Evolutionary conservation across 2,797 vertebrate genomes (phyloP).

Genomic region (Pseudochaenichthys georgianus): DNA sequence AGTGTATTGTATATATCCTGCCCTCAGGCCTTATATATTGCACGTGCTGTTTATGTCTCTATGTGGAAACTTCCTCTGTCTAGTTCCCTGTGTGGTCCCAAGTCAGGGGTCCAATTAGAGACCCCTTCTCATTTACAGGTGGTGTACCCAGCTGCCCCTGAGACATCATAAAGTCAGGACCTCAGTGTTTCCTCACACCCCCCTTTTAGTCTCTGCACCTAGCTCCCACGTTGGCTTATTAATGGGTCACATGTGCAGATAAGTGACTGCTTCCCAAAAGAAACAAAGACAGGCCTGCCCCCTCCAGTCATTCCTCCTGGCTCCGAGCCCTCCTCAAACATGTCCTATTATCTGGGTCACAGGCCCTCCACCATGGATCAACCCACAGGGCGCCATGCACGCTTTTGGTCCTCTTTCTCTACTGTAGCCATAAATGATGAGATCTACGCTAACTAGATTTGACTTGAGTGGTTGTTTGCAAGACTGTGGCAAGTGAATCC

Average conservation of each 20-base stretch:
- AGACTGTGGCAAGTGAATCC: conserved; percentile 2
- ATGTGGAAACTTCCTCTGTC: conserved; percentile 48
- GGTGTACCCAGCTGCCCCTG: conserved; percentile 84
- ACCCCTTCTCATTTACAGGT: conserved; percentile 87
- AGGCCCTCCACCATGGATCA: conserved; percentile 35
- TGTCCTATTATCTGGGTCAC: conserved; percentile 40
- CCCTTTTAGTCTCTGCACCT: conserved; percentile 29
- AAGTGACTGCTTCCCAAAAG: conserved; percentile 62
- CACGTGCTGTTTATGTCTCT: conserved; percentile 38
- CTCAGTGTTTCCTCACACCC: conserved; percentile 51
- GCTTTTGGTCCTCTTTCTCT: conserved; percentile 21
- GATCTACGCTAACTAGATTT: conserved; percentile 10
- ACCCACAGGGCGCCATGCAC: conserved; percentile 2
- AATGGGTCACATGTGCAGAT: conserved; percentile 78
- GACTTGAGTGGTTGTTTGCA: conserved; percentile 22
- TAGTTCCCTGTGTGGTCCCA: conserved; percentile 62
- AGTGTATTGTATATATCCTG: conserved; percentile 25
- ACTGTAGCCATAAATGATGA: conserved; percentile 19
- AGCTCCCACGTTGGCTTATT: conserved; percentile 79
- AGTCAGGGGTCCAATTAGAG: conserved; percentile 82
- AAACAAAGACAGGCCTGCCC: conserved; percentile 54
- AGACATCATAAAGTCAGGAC: conserved; percentile 64
- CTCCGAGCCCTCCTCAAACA: conserved; percentile 41
- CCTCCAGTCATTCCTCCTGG: conserved; percentile 21
- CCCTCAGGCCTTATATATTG: conserved; percentile 44